Base-by-base conservation (phyloP, 23 tunicate species). In the Trididemnum clinides region DNA sequence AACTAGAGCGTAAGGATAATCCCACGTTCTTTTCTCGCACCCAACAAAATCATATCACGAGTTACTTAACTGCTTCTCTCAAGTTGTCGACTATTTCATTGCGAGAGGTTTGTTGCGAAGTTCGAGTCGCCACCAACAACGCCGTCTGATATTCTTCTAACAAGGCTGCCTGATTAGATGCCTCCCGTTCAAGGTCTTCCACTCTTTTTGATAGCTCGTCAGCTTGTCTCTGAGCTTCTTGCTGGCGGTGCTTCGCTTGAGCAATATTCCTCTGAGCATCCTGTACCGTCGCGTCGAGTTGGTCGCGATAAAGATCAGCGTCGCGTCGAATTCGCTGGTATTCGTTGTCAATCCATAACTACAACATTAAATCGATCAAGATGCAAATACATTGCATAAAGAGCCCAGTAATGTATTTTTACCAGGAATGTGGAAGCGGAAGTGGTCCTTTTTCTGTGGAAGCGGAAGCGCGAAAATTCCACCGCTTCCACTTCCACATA, bases 271-370 rank as follows among this genome's bases (percentile, higher is more conserved):
- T 20, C n/a, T 66, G 75, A n/a, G 75, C 75, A 28, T 66, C 75
- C n/a, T 28, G 37, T 5, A 31, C 37, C 7, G 22, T 66, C 7
- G 75, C 75, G 19, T 66, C 75, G 5, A 7, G 75, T n/a, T 66
- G 75, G 37, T 66, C 75, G 36, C 37, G 36, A 32, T 66, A 66
- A 4, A 36, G 36, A 66, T 66, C 75, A 3, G 75, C 75, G 10
- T 29, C 36, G 30, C 5, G 22, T 6, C 75, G 75, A 6, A 66
- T 28, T 29, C 75, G 75, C 31, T 66, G 75, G 31, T 66, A 66
- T 20, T 20, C 75, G 37, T 66, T 66, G n/a, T 66, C 75, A 23
- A 66, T 66, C n/a, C n/a, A n/a, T n/a, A n/a, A n/a, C n/a, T n/a
- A n/a, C n/a, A n/a, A n/a, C n/a, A n/a, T n/a, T n/a, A n/a, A n/a